A percentile compares a stretch with the other conserved stretches of the same genome.
phyloP scores from a whole-genome alignment of 2,888 invertebrate species.

The Brassicogethes aeneus region DNA sequence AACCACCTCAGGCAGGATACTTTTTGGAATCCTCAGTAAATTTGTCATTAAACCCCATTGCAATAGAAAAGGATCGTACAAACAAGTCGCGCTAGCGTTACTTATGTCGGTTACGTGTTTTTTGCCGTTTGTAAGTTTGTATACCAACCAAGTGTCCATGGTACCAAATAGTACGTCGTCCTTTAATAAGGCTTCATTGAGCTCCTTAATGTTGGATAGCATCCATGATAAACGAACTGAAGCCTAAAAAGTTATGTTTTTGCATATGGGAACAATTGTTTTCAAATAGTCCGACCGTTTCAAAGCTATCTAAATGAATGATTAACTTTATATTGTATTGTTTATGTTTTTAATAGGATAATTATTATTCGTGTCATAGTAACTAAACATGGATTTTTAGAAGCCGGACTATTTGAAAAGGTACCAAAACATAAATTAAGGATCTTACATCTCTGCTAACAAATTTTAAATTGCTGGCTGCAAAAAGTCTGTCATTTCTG shows the following conservation, averaged over 20 bases:
- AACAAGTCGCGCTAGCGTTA: constrained; percentile 82
- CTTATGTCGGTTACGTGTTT: constrained; percentile 82
- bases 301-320: no score
- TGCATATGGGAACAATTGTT: no score
- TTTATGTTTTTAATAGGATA: no score
- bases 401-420: no score
- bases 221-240: constrained; percentile 67
- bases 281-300: no score
- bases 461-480: constrained; percentile 76
- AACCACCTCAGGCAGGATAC: constrained; percentile 71
- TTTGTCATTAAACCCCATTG: constrained; percentile 73
- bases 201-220: constrained; percentile 58
- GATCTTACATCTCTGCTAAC: constrained; percentile 71
- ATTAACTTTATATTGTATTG: no score
- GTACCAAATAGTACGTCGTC: constrained; percentile 74
- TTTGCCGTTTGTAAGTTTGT: constrained; percentile 60
- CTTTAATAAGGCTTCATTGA: constrained; percentile 54
- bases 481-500: constrained; percentile 69
- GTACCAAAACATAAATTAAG: no score
- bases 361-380: no score
- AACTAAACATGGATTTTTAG: no score
- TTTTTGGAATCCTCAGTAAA: constrained; percentile 62
- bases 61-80: constrained; percentile 87
- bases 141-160: constrained; percentile 88
- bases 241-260: constrained; percentile 18